phyloP scores from a whole-genome alignment of 35 echinoderm and acorn worm genomes.

The Eucidaris tribuloides region DNA sequence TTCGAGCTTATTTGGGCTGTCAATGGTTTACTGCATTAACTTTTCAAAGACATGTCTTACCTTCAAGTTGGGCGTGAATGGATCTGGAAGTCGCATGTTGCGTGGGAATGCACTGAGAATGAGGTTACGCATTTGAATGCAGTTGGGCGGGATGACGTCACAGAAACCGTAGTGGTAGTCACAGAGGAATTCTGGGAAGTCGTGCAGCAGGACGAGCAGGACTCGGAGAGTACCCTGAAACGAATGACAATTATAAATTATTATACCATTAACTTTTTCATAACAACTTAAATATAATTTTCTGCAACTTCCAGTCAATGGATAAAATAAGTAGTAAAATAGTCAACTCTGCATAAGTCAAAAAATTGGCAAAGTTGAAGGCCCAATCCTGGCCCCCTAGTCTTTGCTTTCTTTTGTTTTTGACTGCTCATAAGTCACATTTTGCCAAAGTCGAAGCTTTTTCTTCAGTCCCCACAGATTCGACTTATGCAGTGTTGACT shows the following conservation, averaged over 20 bases:
- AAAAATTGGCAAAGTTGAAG: too few species aligned
- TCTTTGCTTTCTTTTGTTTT: too few species aligned
- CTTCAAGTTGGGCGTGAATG: constrained; percentile 98
- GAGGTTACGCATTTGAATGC: constrained; percentile 99
- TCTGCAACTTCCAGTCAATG: too few species aligned
- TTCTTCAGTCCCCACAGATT: too few species aligned
- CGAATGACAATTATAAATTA: background rate
- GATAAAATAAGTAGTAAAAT: too few species aligned
- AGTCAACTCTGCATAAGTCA: too few species aligned
- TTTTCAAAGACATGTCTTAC: background rate
- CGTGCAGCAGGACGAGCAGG: constrained; percentile 88
- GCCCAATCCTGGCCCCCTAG: too few species aligned
- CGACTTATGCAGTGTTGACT: too few species aligned
- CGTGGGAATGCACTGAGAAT: constrained; percentile 97
- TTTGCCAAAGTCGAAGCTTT: too few species aligned
- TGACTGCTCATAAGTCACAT: too few species aligned
- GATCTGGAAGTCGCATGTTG: constrained; percentile 97
- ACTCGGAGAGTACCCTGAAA: constrained; percentile 83
- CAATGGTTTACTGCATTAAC: too few species aligned
- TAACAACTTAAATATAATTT: background rate
- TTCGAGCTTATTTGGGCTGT: too few species aligned
- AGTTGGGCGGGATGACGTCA: constrained; percentile 99
- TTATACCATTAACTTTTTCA: background rate
- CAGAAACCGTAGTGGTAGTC: constrained; percentile 99
- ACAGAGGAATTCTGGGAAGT: constrained; percentile 99